Conservation (phyloP, 2,113 vertebrate genomes). For the Globicephala melas region DNA sequence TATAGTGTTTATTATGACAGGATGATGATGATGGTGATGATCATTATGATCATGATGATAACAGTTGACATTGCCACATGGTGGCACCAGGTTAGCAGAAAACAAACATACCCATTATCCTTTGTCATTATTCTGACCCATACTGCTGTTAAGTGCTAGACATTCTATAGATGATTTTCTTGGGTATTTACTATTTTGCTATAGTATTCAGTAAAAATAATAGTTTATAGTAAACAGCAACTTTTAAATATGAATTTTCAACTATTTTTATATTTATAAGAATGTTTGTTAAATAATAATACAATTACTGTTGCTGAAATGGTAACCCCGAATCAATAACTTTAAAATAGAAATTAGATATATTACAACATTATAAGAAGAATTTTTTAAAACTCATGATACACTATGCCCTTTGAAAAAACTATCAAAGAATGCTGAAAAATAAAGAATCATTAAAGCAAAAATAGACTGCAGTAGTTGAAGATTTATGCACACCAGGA, state of each 20-base stretch:
- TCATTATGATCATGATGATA: not conserved
- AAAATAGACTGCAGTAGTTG: not conserved
- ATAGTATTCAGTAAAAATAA: not conserved
- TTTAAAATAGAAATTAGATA: not conserved
- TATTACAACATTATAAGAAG: not conserved
- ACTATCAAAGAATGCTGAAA: not conserved
- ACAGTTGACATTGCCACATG: not conserved
- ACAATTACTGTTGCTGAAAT: not conserved
- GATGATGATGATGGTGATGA: not conserved
- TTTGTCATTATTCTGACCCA: not conserved
- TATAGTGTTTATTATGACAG: not conserved
- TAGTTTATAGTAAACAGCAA: not conserved
- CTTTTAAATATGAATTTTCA: not conserved
- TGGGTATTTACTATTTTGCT: not conserved
- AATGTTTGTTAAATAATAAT: not conserved
- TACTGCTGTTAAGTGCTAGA: not conserved
- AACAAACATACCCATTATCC: not conserved
- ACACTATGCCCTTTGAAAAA: not conserved
- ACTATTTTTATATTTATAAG: not conserved
- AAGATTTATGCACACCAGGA: not conserved
- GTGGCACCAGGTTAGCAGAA: not conserved
- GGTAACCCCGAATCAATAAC: not conserved
- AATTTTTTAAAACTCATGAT: not conserved
- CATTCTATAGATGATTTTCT: not conserved
- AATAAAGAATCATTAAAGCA: not conserved